Evolutionary conservation across 2,113 vertebrate genomes (phyloP).

Genomic region (Marcusenius ussheri): DNA sequence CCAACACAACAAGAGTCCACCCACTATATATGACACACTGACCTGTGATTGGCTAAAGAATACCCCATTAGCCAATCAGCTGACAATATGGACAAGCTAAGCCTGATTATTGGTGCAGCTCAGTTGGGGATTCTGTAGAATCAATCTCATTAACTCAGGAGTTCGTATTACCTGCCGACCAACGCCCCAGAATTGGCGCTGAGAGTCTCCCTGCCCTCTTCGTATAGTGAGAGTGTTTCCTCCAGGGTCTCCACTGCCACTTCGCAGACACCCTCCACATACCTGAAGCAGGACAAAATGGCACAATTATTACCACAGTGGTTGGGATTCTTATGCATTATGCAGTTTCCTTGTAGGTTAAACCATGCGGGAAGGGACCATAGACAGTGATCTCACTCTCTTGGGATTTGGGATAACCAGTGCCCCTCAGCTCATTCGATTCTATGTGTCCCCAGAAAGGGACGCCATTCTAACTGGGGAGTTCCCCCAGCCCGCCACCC

Average conservation of each 20-base stretch:
- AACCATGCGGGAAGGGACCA: neutral
- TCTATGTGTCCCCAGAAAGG: neutral
- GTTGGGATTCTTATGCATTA: neutral
- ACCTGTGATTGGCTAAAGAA: neutral
- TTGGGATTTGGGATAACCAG: neutral
- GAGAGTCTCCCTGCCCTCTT: slow-evolving; percentile 41
- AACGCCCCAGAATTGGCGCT: slow-evolving; percentile 22
- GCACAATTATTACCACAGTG: neutral
- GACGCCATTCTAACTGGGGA: neutral
- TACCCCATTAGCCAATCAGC: neutral
- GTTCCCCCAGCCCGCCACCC: neutral
- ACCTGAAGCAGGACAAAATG: slow-evolving; percentile 37
- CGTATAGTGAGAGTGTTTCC: slow-evolving; percentile 49
- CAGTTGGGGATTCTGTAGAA: neutral
- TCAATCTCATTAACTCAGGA: neutral
- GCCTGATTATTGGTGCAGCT: neutral
- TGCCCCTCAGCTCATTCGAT: neutral
- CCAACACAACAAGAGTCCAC: neutral
- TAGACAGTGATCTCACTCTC: neutral
- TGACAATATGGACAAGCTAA: neutral
- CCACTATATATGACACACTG: neutral
- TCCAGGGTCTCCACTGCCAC: slow-evolving; percentile 43
- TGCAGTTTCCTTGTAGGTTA: neutral
- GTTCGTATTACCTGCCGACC: neutral
- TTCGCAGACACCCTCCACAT: slow-evolving; percentile 41